Evolutionary conservation across 2,888 invertebrate genomes (phyloP).

Genomic region (Bursaphelenchus okinawaensis): DNA sequence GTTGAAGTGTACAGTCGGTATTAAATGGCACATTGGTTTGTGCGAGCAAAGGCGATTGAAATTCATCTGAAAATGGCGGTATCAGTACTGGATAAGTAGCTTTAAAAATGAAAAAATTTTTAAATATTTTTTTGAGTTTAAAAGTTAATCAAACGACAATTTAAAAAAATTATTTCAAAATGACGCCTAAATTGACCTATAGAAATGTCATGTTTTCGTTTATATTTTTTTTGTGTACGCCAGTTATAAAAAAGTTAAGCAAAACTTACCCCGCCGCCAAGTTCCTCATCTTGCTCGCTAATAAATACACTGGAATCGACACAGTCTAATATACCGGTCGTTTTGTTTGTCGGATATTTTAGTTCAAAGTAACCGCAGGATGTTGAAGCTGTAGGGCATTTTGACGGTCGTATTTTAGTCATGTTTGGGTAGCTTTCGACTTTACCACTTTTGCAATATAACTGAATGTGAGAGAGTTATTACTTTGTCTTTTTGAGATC

Average conservation of each 20-base stretch:
- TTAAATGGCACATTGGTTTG: conserved; percentile 13
- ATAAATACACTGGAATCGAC: conserved; percentile 25
- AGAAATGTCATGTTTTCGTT: too few relatives aligned
- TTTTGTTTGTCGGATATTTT: not conserved
- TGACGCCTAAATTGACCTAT: not conserved
- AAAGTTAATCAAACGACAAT: not conserved
- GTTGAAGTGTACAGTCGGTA: conserved; percentile 4
- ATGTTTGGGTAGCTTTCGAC: not conserved
- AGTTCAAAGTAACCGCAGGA: conserved; percentile 27
- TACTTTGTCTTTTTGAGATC: too few relatives aligned
- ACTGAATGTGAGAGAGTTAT: too few relatives aligned
- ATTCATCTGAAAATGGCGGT: conserved; percentile 1
- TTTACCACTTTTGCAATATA: conserved; percentile 18
- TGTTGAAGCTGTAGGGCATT: conserved; percentile 27
- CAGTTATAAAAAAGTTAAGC: too few relatives aligned
- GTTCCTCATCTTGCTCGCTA: conserved; percentile 17
- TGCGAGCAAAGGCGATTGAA: conserved; percentile 14
- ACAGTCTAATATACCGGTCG: conserved; percentile 21
- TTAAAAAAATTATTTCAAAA: not conserved
- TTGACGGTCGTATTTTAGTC: conserved; percentile 12
- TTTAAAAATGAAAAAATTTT: not conserved
- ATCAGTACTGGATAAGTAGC: not conserved
- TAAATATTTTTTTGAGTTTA: not conserved
- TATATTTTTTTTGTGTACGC: not conserved
- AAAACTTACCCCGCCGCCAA: not conserved